A percentile compares a stretch with the other conserved stretches of the same genome.
phyloP scores from a whole-genome alignment of 2,797 vertebrate species.

The Sarcoramphus papa region DNA sequence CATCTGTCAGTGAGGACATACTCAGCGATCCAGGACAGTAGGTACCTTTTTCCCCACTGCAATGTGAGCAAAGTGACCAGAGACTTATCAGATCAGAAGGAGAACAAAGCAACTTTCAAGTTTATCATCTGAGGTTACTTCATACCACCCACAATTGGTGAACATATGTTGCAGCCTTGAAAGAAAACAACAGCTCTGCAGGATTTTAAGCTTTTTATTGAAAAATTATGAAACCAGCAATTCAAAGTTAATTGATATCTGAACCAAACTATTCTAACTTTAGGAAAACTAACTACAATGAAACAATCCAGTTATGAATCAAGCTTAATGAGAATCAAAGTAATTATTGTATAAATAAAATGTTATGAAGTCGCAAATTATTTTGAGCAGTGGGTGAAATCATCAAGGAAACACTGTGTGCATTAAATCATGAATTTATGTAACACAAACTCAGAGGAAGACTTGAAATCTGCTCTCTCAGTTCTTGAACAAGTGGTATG shows the following conservation, averaged over 20 bases:
- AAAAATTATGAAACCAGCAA: neutral
- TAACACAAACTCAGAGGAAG: neutral
- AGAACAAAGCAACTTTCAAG: neutral
- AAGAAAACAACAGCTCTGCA: neutral
- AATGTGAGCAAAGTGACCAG: neutral
- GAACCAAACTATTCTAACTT: neutral
- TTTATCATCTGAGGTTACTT: neutral
- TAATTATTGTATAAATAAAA: neutral
- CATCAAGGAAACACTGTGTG: neutral
- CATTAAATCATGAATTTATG: neutral
- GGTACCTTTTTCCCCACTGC: neutral
- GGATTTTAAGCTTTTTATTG: neutral
- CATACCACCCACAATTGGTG: neutral
- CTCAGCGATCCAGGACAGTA: neutral
- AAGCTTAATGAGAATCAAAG: neutral
- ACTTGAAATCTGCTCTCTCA: neutral
- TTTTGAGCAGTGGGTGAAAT: neutral
- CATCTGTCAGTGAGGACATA: neutral
- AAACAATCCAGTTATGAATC: neutral
- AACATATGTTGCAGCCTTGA: neutral
- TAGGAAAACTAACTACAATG: neutral
- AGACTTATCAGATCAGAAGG: neutral
- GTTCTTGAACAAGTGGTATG: neutral
- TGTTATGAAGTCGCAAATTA: neutral
- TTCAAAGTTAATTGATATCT: neutral